Percentiles rank a stretch among this genome's conserved stretches.
Evolutionary conservation across 2,113 vertebrate genomes (phyloP).

Genomic region (Meleagris gallopavo): DNA sequence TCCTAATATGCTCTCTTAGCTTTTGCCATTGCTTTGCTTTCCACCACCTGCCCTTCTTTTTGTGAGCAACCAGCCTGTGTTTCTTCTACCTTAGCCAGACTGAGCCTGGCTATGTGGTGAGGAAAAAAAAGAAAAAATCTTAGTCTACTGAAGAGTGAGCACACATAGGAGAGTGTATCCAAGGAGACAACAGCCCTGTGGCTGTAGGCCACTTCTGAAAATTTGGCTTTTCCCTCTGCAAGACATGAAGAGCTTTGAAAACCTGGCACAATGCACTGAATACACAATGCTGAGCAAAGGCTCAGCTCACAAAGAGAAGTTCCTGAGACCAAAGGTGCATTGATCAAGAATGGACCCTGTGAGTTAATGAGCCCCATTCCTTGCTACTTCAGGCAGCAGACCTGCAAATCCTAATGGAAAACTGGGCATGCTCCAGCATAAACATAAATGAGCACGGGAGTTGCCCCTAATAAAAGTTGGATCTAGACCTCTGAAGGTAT

Average conservation of each 20-base stretch:
- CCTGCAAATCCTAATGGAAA: background rate
- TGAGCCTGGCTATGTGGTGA: background rate
- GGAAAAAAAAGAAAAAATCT: background rate
- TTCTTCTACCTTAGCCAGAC: background rate
- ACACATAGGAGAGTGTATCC: background rate
- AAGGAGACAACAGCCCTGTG: background rate
- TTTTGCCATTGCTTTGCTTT: background rate
- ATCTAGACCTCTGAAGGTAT: constrained; percentile 5
- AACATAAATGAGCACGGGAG: background rate
- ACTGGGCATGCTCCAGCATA: background rate
- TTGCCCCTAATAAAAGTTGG: constrained; percentile 3
- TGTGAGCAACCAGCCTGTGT: background rate
- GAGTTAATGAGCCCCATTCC: background rate
- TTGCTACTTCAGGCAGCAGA: background rate
- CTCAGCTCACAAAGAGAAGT: background rate
- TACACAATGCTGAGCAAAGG: background rate
- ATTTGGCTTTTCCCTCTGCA: background rate
- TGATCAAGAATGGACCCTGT: background rate
- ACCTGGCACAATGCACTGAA: background rate
- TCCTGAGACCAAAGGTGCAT: background rate
- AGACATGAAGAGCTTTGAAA: background rate
- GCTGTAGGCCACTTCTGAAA: background rate
- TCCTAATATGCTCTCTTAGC: background rate
- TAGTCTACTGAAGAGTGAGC: background rate
- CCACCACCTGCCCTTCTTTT: background rate